These are phyloP conservation scores for Syngnathus scovelli DNA, from an alignment of 2,113 vertebrate genomes.

Conservation along the genomic window DNA sequence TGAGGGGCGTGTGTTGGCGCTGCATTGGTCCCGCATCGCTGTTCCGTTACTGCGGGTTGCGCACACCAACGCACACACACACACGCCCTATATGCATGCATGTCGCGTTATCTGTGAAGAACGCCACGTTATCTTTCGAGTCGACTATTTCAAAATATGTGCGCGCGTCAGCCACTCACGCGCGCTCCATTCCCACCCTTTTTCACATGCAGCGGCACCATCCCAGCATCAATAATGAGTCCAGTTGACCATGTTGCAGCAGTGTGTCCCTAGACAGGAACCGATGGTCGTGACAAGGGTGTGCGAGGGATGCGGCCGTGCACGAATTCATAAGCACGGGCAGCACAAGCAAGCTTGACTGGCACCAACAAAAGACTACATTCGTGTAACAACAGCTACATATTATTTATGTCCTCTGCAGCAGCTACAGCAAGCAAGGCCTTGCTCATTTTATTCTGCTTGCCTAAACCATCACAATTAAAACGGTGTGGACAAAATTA, in stretches of 20 bases:
- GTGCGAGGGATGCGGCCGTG: not conserved
- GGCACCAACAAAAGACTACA: conserved; percentile 34
- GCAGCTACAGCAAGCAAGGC: conserved; percentile 32
- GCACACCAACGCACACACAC: conserved; percentile 41
- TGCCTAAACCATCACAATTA: not conserved
- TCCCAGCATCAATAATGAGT: conserved; percentile 59
- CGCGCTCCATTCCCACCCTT: conserved; percentile 60
- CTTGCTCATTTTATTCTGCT: conserved; percentile 16
- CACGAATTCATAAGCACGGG: not conserved
- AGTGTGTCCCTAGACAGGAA: conserved; percentile 10
- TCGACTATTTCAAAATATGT: conserved; percentile 5
- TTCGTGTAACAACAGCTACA: conserved; percentile 31
- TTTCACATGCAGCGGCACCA: conserved; percentile 52
- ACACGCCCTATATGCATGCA: not conserved
- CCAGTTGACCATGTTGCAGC: conserved; percentile 46
- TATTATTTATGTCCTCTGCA: conserved; percentile 69
- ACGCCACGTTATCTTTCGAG: not conserved
- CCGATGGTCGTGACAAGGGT: conserved; percentile 14
- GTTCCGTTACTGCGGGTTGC: conserved; percentile 59
- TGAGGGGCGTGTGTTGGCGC: conserved; percentile 69
- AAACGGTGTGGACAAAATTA: not conserved
- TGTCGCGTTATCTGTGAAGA: not conserved
- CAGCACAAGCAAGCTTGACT: conserved; percentile 14
- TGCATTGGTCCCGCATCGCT: conserved; percentile 65
- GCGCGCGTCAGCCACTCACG: conserved; percentile 27